These are phyloP conservation scores for Cuculus canorus DNA, from an alignment of 2,797 vertebrate genomes.

Conservation along the genomic window DNA sequence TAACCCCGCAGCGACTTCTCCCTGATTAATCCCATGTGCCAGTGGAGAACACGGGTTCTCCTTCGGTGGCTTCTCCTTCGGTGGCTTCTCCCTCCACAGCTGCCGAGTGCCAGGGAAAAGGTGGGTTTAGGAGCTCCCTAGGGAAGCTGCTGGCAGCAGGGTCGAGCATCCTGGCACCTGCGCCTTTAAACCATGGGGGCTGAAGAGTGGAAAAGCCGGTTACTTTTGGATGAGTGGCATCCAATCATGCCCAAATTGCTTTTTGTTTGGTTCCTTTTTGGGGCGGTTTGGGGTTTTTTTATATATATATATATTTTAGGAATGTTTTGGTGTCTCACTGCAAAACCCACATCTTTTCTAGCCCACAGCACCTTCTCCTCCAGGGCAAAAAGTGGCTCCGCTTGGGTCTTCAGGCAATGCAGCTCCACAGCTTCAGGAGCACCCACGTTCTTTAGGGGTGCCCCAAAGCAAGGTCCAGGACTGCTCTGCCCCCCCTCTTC, in stretches of 20 bases:
- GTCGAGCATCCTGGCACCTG: neutral
- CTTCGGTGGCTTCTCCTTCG: neutral
- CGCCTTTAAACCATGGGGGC: rapidly evolving
- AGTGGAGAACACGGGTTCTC: neutral
- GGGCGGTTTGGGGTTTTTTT: neutral
- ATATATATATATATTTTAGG: neutral
- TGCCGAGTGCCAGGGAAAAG: rapidly evolving
- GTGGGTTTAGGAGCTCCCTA: neutral
- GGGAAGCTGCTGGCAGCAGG: rapidly evolving
- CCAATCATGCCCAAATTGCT: neutral
- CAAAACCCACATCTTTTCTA: neutral
- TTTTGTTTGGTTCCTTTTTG: neutral
- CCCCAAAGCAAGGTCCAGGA: neutral
- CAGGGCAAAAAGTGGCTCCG: neutral
- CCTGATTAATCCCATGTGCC: neutral
- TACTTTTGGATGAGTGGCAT: neutral
- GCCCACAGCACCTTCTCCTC: neutral
- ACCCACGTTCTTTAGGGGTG: neutral
- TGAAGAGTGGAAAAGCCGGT: neutral
- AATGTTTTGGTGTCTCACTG: neutral
- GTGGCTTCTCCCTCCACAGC: neutral
- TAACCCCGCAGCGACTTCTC: slow-evolving; percentile 9
- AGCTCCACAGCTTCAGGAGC: neutral
- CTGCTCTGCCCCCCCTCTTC: neutral
- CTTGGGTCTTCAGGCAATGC: neutral